Percentiles rank a stretch among this genome's conserved stretches.
phyloP scores from a whole-genome alignment of 2,113 vertebrate genomes.

The Cisticola juncidis region DNA sequence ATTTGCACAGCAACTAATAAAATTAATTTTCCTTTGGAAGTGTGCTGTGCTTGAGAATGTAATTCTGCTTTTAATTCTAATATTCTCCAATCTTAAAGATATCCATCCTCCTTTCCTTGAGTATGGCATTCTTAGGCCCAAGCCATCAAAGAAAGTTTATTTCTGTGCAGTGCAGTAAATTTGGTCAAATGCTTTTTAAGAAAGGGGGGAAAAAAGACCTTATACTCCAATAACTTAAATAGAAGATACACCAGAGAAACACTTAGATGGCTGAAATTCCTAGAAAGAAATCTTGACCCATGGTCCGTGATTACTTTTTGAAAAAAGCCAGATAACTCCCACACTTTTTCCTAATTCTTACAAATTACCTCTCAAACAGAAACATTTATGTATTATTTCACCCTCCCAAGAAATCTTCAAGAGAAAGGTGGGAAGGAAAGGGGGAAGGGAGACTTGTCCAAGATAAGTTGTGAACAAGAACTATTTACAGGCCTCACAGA shows the following conservation, averaged over 20 bases:
- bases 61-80: neutral
- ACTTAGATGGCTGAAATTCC: slow-evolving; percentile 5
- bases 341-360: slow-evolving; percentile 9
- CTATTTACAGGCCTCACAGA: neutral
- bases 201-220: neutral
- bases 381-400: neutral
- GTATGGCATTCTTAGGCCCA: neutral
- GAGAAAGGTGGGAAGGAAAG: neutral
- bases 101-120: neutral
- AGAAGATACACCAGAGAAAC: neutral
- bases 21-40: neutral
- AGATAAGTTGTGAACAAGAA: neutral
- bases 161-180: neutral
- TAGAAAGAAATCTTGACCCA: neutral
- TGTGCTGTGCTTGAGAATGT: neutral
- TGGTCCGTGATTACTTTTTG: neutral
- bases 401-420: neutral
- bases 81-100: neutral
- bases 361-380: slow-evolving; percentile 5
- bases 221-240: neutral
- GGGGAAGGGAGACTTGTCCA: neutral
- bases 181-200: neutral
- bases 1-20: neutral
- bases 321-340: slow-evolving; percentile 14
- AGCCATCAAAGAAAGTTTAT: neutral